phyloP scores from a whole-genome alignment of 2,797 vertebrate species.

The Pteronotus mesoamericanus region DNA sequence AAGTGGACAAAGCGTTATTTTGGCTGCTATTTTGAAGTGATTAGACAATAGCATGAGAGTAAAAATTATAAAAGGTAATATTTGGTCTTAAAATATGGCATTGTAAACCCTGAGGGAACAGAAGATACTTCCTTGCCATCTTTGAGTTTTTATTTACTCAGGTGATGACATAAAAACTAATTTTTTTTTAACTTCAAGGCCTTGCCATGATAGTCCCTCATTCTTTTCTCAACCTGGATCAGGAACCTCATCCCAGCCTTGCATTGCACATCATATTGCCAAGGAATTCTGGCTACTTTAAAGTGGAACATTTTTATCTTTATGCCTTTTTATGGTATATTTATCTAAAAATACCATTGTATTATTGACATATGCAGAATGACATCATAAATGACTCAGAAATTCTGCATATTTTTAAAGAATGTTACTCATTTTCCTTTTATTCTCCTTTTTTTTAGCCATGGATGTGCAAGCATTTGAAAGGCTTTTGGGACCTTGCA shows the following conservation, averaged over 20 bases:
- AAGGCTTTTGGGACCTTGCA: conserved; percentile 98
- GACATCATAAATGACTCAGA: background rate
- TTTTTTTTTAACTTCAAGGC: background rate
- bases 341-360: background rate
- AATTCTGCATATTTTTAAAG: conserved; percentile 5
- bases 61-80: background rate
- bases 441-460: conserved; percentile 81
- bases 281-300: background rate
- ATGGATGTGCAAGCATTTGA: conserved; percentile 98
- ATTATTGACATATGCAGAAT: background rate
- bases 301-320: background rate
- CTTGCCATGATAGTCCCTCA: background rate
- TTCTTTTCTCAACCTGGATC: background rate
- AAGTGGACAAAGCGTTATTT: background rate
- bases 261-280: background rate
- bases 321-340: background rate
- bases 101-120: background rate
- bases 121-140: background rate
- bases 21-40: background rate
- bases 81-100: background rate
- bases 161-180: background rate
- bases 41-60: background rate
- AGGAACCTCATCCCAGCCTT: background rate
- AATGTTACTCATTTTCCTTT: conserved; percentile 64
- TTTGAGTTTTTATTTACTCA: background rate